Evolutionary conservation across 1,140 invertebrate species (phyloP).

Genomic region (Cydia pomonella): DNA sequence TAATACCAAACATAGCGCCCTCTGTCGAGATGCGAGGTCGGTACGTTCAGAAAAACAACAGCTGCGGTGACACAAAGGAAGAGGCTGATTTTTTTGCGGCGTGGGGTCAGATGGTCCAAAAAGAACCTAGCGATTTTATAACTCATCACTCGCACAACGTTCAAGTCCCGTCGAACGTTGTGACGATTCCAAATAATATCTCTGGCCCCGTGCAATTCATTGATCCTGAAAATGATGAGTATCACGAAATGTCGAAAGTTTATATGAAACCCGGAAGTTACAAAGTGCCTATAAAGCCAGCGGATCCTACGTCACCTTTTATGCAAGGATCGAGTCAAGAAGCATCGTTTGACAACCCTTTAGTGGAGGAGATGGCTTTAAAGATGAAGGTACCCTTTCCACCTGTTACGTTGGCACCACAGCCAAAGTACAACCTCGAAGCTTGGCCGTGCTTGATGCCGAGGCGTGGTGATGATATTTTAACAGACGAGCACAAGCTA

Average conservation of each 20-base stretch:
- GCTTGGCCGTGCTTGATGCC: slow-evolving; percentile 72
- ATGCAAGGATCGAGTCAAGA: slow-evolving; percentile 57
- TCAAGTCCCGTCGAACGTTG: slow-evolving; percentile 67
- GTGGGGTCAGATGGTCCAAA: slow-evolving; percentile 78
- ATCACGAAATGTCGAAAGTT: slow-evolving; percentile 75
- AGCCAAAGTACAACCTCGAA: slow-evolving; percentile 73
- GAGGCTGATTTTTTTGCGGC: slow-evolving; percentile 76
- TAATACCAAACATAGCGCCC: slow-evolving; percentile 71
- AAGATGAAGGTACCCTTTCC: slow-evolving; percentile 64
- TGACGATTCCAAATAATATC: slow-evolving; percentile 71
- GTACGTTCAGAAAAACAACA: slow-evolving; percentile 72
- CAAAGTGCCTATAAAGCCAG: slow-evolving; percentile 76
- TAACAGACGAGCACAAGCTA: slow-evolving; percentile 59
- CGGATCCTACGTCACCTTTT: slow-evolving; percentile 61
- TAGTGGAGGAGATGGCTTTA: slow-evolving; percentile 53
- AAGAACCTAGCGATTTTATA: slow-evolving; percentile 75
- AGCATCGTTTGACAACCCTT: slow-evolving; percentile 50
- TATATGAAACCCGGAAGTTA: slow-evolving; percentile 80
- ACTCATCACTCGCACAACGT: slow-evolving; percentile 75
- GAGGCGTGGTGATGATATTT: slow-evolving; percentile 60
- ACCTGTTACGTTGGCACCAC: slow-evolving; percentile 66
- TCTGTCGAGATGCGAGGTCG: slow-evolving; percentile 62
- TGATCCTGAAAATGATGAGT: slow-evolving; percentile 77
- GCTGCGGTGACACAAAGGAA: slow-evolving; percentile 73
- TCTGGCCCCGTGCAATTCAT: slow-evolving; percentile 78